Evolutionary conservation across 2,888 invertebrate genomes (phyloP), one percentile per base, ranked within the genome.

Genomic region (Galerucella calmariensis): DNA sequence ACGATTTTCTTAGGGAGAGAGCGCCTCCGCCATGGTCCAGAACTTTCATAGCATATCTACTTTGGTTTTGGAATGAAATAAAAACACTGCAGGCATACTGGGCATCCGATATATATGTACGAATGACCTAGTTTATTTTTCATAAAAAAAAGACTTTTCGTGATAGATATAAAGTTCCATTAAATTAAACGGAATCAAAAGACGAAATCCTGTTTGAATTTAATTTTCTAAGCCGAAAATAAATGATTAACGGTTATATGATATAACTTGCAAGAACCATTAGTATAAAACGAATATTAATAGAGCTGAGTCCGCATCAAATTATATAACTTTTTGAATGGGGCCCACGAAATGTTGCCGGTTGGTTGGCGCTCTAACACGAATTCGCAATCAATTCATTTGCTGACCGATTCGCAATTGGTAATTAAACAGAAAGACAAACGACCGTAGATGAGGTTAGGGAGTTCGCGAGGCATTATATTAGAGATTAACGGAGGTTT

Each of bases 241-340:
- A 79, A 78, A 74, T 81, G 82, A 82, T 82, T 82, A 82, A 80
- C 78, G 84, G 82, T 82, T 83, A 84, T 85, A 85, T 85, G 14
- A n/a, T 10, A 85, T 85, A 85, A 84, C 83, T 82, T 83, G 80
- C 81, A 83, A 84, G 84, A 84, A 83, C 83, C 84, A 85, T 85
- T 85, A 85, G 82, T 79, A 81, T 80, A 82, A 82, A 84, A 85
- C 84, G 84, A 85, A 85, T 84, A 85, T 85, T 85, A 85, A 85
- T 85, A 82, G 85, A 82, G 81, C 79, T 56, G 62, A 72, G 69
- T 73, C 66, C 69, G 73, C 75, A 75, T 48, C 62, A 70, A 48
- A 27, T 63, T 62, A 24, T 59, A 59, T 27, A 35, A 35, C 35
- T 61, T 35, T 61, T 61, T 35, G 35, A 27, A n/a, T 16, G 16